Percentiles rank a stretch among this genome's conserved stretches.
Conservation (phyloP, 2,797 vertebrate genomes). For the Pogoniulus pusillus region DNA sequence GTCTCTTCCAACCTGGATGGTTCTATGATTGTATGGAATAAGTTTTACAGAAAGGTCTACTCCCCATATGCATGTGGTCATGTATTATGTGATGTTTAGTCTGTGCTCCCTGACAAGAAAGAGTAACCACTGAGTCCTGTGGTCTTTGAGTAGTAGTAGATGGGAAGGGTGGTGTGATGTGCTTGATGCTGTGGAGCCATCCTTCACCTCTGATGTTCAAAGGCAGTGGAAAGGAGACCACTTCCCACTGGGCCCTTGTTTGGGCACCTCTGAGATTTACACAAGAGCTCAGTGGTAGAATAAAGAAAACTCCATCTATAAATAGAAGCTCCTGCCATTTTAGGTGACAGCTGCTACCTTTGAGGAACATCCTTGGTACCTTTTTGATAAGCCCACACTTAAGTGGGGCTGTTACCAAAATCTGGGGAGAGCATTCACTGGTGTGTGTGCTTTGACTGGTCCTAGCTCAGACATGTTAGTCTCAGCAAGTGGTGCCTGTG, state of each 20-base stretch:
- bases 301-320: background rate
- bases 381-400: background rate
- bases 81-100: background rate
- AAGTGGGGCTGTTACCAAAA: background rate
- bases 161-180: background rate
- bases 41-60: background rate
- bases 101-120: background rate
- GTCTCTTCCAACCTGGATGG: too few relatives aligned
- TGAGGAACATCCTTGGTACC: background rate
- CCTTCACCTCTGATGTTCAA: background rate
- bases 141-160: background rate
- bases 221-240: background rate
- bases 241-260: background rate
- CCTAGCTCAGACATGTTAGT: background rate
- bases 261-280: background rate
- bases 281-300: background rate
- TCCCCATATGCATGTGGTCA: rapidly evolving
- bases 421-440: background rate
- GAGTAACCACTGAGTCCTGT: background rate
- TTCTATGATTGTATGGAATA: too few relatives aligned
- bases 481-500: background rate
- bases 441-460: background rate
- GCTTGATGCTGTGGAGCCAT: background rate
- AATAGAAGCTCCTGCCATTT: background rate
- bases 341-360: background rate